Conservation (phyloP, 1,140 invertebrate genomes). For the Diorhabda carinulata region DNA sequence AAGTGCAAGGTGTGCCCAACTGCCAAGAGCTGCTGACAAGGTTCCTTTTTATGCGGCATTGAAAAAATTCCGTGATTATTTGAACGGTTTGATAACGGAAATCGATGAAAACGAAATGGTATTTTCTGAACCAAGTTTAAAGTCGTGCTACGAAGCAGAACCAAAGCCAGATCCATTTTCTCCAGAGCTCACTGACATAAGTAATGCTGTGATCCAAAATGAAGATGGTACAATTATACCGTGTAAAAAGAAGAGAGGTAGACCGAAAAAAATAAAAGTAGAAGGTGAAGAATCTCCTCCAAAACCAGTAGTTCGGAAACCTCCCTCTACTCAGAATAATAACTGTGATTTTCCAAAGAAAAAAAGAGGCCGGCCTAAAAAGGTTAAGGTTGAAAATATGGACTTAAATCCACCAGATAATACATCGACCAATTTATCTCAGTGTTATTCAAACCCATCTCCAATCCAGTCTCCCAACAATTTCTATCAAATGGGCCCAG, state of each 20-base stretch:
- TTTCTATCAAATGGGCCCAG: slow-evolving; percentile 46
- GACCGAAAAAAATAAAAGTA: slow-evolving; percentile 82
- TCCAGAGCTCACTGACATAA: slow-evolving; percentile 48
- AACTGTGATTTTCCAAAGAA: slow-evolving; percentile 69
- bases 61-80: slow-evolving; percentile 90
- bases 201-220: slow-evolving; percentile 50
- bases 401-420: slow-evolving; percentile 36
- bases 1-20: slow-evolving; percentile 90
- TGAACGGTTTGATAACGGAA: slow-evolving; percentile 84
- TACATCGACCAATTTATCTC: slow-evolving; percentile 46
- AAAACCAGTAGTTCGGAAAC: slow-evolving; percentile 55
- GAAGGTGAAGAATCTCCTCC: slow-evolving; percentile 60
- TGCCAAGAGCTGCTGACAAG: slow-evolving; percentile 93
- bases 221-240: slow-evolving; percentile 62
- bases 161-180: slow-evolving; percentile 46
- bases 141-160: slow-evolving; percentile 57
- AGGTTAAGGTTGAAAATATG: slow-evolving; percentile 60
- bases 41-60: slow-evolving; percentile 94
- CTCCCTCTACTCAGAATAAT: slow-evolving; percentile 45
- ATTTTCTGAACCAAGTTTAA: slow-evolving; percentile 76
- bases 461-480: slow-evolving; percentile 52
- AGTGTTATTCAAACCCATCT: slow-evolving; percentile 56
- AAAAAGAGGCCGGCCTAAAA: slow-evolving; percentile 79
- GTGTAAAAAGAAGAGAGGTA: slow-evolving; percentile 82
- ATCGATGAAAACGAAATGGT: slow-evolving; percentile 89